Base-by-base conservation (phyloP, 1,140 invertebrate genomes). In the Apis florea region DNA sequence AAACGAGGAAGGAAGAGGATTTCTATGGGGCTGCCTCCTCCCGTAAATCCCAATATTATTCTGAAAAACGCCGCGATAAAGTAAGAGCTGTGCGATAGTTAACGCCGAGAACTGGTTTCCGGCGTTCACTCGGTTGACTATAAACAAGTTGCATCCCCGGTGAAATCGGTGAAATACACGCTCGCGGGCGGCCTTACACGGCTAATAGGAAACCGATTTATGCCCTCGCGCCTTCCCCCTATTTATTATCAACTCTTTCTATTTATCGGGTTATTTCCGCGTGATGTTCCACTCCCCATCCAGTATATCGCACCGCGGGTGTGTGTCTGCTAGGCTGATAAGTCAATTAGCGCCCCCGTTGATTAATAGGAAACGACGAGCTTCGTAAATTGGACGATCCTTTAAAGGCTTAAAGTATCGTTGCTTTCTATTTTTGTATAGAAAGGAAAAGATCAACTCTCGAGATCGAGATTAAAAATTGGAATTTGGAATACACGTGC, bases 151-250 rank as follows among this genome's bases (percentile, higher is more conserved):
- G 67, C 73, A 26, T 63, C 26, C 56, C 54, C 68, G 80, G 13
- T 71, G 74, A 85, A 86, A 86, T 86, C 80, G 71, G 80, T 64
- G 71, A 86, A 86, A 86, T 63, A 59, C 54, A 70, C 12, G 71
- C 54, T 83, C 74, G 73, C 31, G 71, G 21, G 31, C 73, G 47
- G 63, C 26, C 63, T 40, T 54, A 49, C 24, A 72, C 71, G 59
- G 66, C 67, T 86, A 86, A 86, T 85, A 72, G 70, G 61, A 54
- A 63, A 85, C 51, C 80, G 72, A 86, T 85, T 86, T 85, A 86
- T 85, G 67, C 40, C 54, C 13, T 13, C 53, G 67, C 13, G 69
- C 26, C 72, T 47, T 26, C 58, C 24, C 26, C 59, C n/a, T 66
- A 80, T 80, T 81, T 66, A 80, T 85, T 70, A 85, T 73, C 31